Base-by-base conservation (phyloP, 2,888 invertebrate species). In the Labia minor region DNA sequence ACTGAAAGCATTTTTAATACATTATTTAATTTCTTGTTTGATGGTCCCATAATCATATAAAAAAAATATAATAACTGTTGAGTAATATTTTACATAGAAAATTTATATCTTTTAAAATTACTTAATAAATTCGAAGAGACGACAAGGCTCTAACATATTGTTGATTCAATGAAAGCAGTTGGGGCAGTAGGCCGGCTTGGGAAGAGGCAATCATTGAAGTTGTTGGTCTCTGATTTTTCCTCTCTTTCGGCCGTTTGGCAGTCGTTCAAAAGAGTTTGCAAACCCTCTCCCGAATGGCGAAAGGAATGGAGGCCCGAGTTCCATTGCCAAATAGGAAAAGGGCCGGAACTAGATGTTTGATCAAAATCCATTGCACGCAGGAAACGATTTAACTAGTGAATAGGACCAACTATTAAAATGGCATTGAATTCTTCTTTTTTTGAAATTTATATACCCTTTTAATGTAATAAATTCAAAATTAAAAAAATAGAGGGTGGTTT, bases 241-340 rank as follows among this genome's bases (percentile, higher is more conserved):
- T 49, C 49, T 49, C 16, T 49, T 49, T 16, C 49, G 49, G n/a
- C 3, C 49, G 49, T 49, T 49, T 49, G 49, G 49, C 49, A 49
- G 49, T 3, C 49, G 3, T 49, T 49, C 49, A 49, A 49, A 49
- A 49, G 49, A 3, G 11, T 33, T 33, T 33, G n/a, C 49, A 49
- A 49, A 14, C 49, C 49, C 49, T 33, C 6, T 33, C 33, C 33
- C 6, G 33, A 33, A 33, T 33, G 33, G 6, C 33, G 33, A 33
- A 33, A 33, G 49, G 49, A 8, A 11, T 14, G n/a, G 49, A n/a
- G 14, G n/a, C 8, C n/a, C 3, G 49, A 49, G 49, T 16, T 49
- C 49, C 16, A 49, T 49, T 49, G 49, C 49, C 49, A 49, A 49
- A 49, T n/a, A 49, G 49, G 49, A 49, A 49, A 49, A 49, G n/a